Evolutionary conservation across 2,113 vertebrate genomes (phyloP).

Genomic region (Hiodon alosoides): DNA sequence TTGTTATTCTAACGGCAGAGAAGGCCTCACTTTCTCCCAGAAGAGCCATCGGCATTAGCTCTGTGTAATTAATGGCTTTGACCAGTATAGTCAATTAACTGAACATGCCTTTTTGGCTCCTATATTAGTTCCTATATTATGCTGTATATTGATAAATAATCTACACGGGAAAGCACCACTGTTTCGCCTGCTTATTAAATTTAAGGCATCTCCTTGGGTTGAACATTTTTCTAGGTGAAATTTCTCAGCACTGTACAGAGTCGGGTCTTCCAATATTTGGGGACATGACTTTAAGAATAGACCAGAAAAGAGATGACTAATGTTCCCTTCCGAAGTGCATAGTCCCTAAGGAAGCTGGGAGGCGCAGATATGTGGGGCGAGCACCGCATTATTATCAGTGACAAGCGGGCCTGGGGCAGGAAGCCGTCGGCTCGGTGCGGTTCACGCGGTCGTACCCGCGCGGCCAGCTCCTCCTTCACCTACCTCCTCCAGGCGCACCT

Average conservation of each 20-base stretch:
- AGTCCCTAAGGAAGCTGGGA: not conserved
- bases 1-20: not conserved
- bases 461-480: constrained; percentile 16
- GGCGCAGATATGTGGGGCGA: not conserved
- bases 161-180: not conserved
- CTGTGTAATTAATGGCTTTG: constrained; percentile 6
- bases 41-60: not conserved
- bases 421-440: not conserved
- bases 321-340: not conserved
- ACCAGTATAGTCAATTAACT: constrained; percentile 16
- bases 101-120: not conserved
- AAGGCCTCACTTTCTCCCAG: not conserved
- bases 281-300: not conserved
- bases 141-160: constrained; percentile 15
- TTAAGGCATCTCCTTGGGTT: not conserved
- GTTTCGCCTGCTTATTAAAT: not conserved
- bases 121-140: not conserved
- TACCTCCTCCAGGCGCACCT: constrained; percentile 80
- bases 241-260: not conserved
- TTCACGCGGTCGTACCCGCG: not conserved
- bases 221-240: not conserved
- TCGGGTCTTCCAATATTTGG: not conserved
- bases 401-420: not conserved
- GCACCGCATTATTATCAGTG: not conserved
- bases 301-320: not conserved